These are phyloP conservation scores for Drosophila pruinosa DNA, from an alignment of 1,140 invertebrate genomes.

Conservation along the genomic window DNA sequence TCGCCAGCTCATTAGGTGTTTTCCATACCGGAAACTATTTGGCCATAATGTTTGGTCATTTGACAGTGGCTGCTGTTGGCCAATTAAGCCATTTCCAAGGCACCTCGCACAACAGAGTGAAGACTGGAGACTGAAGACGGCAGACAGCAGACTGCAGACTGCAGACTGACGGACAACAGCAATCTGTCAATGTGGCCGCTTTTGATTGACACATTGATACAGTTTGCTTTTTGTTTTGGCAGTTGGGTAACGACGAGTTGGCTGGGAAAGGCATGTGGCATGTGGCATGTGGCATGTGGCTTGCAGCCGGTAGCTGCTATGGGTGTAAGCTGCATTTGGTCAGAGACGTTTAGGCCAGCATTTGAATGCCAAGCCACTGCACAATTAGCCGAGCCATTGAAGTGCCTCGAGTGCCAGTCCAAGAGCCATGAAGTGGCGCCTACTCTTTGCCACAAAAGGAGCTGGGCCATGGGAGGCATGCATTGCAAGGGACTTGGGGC, in stretches of 20 bases:
- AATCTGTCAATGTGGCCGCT: conserved; percentile 43
- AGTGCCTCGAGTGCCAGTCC: conserved; percentile 15
- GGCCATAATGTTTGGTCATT: conserved; percentile 78
- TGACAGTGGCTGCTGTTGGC: conserved; percentile 25
- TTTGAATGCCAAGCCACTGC: conserved; percentile 45
- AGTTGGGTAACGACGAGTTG: conserved; percentile 21
- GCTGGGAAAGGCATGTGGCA: background rate
- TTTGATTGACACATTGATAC: conserved; percentile 75
- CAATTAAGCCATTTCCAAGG: conserved; percentile 52
- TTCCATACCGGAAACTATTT: conserved; percentile 77
- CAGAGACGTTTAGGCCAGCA: conserved; percentile 57
- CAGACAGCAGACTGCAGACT: too few species aligned
- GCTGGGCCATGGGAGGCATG: background rate
- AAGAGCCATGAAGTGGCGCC: conserved; percentile 34
- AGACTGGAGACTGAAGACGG: too few species aligned
- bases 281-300: background rate
- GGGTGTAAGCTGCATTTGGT: conserved; percentile 45
- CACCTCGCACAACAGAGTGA: too few species aligned
- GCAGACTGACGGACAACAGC: conserved; percentile 11
- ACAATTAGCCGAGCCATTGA: conserved; percentile 58
- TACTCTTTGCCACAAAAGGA: background rate
- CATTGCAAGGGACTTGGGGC: background rate
- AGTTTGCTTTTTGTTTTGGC: conserved; percentile 45
- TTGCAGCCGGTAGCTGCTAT: conserved; percentile 33
- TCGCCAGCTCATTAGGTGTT: conserved; percentile 68